These are phyloP conservation scores for Stegana nigrithorax DNA, from an alignment of 2,888 invertebrate species.

Conservation along the genomic window DNA sequence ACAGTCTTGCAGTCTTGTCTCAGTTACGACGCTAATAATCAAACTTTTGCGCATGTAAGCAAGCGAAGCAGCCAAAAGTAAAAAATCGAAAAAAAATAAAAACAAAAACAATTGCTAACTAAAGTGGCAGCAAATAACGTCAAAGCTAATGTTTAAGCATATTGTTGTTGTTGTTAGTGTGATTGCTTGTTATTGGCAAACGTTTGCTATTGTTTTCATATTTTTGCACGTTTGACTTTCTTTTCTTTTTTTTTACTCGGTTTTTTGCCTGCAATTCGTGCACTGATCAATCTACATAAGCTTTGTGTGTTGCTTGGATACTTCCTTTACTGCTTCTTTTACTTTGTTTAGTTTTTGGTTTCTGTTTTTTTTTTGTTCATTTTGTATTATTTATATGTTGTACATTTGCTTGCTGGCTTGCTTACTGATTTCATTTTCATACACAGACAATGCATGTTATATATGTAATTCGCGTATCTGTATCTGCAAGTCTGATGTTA, in stretches of 20 bases:
- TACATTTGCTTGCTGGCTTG: conserved; percentile 34
- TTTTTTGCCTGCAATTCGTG: conserved; percentile 38
- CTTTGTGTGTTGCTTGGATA: too few species aligned
- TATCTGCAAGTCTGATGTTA: conserved; percentile 25
- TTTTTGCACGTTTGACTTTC: not conserved
- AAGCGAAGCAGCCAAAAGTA: too few species aligned
- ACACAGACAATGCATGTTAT: not conserved
- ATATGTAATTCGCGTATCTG: not conserved
- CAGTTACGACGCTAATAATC: too few species aligned
- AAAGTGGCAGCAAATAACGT: not conserved
- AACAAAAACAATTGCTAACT: too few species aligned
- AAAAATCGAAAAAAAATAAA: too few species aligned
- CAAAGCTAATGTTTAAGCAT: too few species aligned
- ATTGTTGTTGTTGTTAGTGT: not conserved
- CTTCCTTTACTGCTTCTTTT: too few species aligned
- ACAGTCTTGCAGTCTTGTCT: too few species aligned
- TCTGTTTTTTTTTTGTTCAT: conserved; percentile 26
- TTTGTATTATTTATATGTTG: conserved; percentile 40
- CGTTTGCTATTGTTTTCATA: conserved; percentile 5
- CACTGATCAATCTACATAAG: conserved; percentile 29
- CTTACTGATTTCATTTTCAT: not conserved
- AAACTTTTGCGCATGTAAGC: not conserved
- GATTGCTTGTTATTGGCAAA: not conserved
- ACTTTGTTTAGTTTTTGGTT: conserved; percentile 17
- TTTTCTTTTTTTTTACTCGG: not conserved